Base-by-base conservation (phyloP, 2,888 invertebrate genomes). In the Leptopterna dolabrata region DNA sequence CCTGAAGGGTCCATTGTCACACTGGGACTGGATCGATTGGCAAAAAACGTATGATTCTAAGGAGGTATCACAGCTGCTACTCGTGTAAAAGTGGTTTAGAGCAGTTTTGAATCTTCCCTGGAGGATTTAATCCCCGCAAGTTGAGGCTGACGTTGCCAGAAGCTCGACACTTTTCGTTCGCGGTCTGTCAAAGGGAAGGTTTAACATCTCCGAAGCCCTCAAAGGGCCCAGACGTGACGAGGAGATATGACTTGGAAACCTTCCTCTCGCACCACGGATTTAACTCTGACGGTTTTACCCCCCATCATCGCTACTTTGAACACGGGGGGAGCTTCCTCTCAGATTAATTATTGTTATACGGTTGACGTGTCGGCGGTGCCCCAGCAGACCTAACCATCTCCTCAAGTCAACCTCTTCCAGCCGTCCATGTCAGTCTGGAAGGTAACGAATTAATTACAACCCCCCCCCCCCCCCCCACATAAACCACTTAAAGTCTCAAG, bases 291-390 rank as follows among this genome's bases (percentile, higher is more conserved):
- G 63, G 19, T 63, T 63, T 63, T 24, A 27, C 24, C 63, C 63
- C 63, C 73, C 73, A 30, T 30, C 73, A 19, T 19, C 73, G 7
- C 71, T 27, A 9, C 36, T 27, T 24, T 13, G 36, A 73, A 30
- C 30, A 36, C 36, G 73, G 41, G 14, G 36, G 19, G n/a, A n/a
- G 63, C 24, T 27, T 7, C 63, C 63, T 24, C n/a, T 24, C n/a
- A 19, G 36, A 73, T 73, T 73, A 73, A 73, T 73, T 73, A 73
- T 73, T 73, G 73, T 73, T 73, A 73, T 73, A 73, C 73, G 73
- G 73, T 73, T 73, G 73, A 73, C 30, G 36, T 36, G 73, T 73
- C 41, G 14, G 36, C 73, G 16, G 36, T 13, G n/a, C 36, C 19
- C 41, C 73, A 19, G 63, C 24, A 63, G 24, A 63, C 63, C 63